These are phyloP conservation scores for Bradypodion ventrale DNA, from an alignment of 2,797 vertebrate genomes.

Conservation along the genomic window DNA sequence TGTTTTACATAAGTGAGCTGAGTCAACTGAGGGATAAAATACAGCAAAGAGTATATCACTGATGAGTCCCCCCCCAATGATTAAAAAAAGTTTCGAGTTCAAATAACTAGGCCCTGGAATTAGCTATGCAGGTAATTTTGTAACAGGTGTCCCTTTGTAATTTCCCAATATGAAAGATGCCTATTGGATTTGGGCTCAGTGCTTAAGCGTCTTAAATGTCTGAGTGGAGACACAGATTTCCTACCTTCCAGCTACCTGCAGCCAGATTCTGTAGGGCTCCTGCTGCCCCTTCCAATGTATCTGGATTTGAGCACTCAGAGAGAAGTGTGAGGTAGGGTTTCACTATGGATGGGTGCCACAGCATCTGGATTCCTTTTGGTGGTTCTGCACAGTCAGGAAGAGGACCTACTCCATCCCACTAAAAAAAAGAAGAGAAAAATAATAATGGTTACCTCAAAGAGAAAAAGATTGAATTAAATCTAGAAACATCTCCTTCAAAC, in stretches of 20 bases:
- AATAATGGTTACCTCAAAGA: not conserved
- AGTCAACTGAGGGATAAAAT: not conserved
- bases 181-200: not conserved
- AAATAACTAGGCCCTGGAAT: not conserved
- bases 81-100: not conserved
- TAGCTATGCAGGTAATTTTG: not conserved
- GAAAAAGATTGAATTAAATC: not conserved
- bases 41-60: not conserved
- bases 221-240: constrained; percentile 43
- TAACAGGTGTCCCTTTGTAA: not conserved
- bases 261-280: constrained; percentile 98
- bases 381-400: constrained; percentile 94
- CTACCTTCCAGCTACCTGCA: constrained; percentile 98
- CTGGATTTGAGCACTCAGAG: constrained; percentile 98
- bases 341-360: constrained; percentile 99
- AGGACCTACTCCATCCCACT: constrained; percentile 98
- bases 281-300: constrained; percentile 97
- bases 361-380: constrained; percentile 98
- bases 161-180: not conserved
- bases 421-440: constrained; percentile 64
- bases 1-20: not conserved
- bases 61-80: not conserved
- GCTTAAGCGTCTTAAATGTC: accelerated
- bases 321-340: constrained; percentile 99
- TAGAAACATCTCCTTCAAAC: not conserved